These are phyloP conservation scores for Zaprionus tsacasi DNA, from an alignment of 1,140 invertebrate species.

Conservation along the genomic window DNA sequence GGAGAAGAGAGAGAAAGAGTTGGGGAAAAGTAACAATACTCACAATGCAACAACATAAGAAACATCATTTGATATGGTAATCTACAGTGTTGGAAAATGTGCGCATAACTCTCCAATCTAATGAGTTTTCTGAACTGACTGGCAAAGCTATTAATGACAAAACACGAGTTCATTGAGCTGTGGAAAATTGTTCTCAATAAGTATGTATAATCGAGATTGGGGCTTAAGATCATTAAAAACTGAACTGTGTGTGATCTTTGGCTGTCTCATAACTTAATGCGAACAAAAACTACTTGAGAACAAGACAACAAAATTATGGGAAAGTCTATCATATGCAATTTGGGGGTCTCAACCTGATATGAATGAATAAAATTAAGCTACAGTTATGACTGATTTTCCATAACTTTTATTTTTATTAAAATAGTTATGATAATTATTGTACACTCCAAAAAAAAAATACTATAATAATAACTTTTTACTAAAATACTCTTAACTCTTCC, in stretches of 20 bases:
- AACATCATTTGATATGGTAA: slow-evolving; percentile 51
- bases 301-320: not conserved
- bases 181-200: not conserved
- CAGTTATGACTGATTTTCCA: too few relatives aligned
- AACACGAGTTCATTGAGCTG: slow-evolving; percentile 13
- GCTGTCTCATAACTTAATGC: slow-evolving; percentile 12
- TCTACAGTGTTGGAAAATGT: slow-evolving; percentile 43
- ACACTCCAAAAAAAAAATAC: too few relatives aligned
- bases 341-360: not conserved
- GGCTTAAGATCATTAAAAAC: slow-evolving; percentile 3
- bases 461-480: too few relatives aligned
- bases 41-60: slow-evolving; percentile 29
- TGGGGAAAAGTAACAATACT: not conserved
- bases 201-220: not conserved
- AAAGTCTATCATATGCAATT: not conserved
- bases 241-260: slow-evolving; percentile 3
- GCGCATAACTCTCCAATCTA: slow-evolving; percentile 13
- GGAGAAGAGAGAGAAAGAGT: not conserved
- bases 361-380: too few relatives aligned
- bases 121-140: not conserved
- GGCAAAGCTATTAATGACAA: slow-evolving; percentile 16
- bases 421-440: too few relatives aligned
- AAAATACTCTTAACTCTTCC: too few relatives aligned
- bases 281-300: slow-evolving; percentile 5
- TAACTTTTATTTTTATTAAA: too few relatives aligned